phyloP scores from a whole-genome alignment of 1,140 invertebrate genomes.

The Nasonia longicornis region DNA sequence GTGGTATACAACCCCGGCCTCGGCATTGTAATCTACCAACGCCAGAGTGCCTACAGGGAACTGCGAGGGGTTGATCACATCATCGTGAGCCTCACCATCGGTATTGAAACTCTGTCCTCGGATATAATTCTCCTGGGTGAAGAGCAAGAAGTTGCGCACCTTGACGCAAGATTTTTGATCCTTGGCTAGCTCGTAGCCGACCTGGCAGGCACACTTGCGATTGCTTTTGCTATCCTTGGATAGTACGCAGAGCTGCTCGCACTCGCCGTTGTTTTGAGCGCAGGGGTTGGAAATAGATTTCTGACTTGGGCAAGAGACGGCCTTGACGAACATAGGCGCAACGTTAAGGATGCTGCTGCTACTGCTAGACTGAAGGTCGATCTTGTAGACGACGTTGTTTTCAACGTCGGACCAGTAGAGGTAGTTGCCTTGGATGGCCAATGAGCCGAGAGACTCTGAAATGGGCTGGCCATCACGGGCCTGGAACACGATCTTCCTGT shows the following conservation, averaged over 20 bases:
- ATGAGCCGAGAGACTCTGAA: background rate
- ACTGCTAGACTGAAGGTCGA: background rate
- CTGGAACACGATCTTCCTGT: background rate
- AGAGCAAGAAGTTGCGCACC: conserved; percentile 4
- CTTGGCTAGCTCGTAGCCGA: conserved; percentile 19
- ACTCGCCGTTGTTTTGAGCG: background rate
- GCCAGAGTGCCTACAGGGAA: background rate
- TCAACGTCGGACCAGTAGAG: conserved; percentile 24
- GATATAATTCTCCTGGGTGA: background rate
- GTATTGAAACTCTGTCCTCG: background rate
- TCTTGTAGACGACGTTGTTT: background rate
- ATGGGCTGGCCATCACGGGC: background rate
- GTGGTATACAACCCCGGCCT: background rate
- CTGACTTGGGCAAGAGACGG: background rate
- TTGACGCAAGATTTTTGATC: background rate
- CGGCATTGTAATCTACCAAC: background rate
- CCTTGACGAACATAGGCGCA: background rate
- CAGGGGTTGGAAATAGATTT: background rate
- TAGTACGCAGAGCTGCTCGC: conserved; percentile 12
- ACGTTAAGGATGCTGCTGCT: background rate
- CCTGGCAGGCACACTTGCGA: conserved; percentile 5
- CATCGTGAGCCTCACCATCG: background rate
- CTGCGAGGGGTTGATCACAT: conserved; percentile 7
- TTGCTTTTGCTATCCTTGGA: background rate
- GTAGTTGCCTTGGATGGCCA: background rate